Evolutionary conservation across 2,888 invertebrate genomes (phyloP), one percentile per base, ranked within the genome.

Genomic region (Cataglyphis cursor): DNA sequence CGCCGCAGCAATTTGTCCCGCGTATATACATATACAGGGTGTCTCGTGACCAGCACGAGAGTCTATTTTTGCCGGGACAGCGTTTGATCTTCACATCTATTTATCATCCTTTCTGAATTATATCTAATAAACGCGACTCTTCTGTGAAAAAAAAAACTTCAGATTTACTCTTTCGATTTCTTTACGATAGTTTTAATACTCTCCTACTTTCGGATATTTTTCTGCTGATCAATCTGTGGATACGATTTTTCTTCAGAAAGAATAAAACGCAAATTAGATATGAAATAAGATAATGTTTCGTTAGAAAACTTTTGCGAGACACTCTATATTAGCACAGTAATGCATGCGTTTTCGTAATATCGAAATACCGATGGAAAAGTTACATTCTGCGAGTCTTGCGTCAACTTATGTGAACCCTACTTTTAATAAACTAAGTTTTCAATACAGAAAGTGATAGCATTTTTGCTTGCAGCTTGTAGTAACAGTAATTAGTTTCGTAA

Each of bases 1-100:
- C 87, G 73, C 62, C 68, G 35, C 64, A 64, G 88, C 90, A 91
- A 92, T 92, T 91, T 91, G 91, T 92, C 91, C 83, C 76, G 84
- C 61, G 76, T 70, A 66, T 65, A 57, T 51, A 51, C 64, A 61
- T 51, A 24, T 78, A 64, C 76, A 10, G 41, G 54, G 57, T 81
- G 81, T 75, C 24, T 21, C 57, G 10, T 15, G 31, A 57, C 1
- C 38, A 38, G 41, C 35, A 64, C 75, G 12, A 38, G 28, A 66
- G 12, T 44, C 4, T 3, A 41, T 66, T 41, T 44, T 41, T 78
- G 41, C 6, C 18, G n/a, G 0, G 6, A 21, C 15, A 24, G 8
- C 21, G 57, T 68, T 68, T 59, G 35, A 68, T 68, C 21, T 41
- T 10, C 65, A 38, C 38, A 18, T 12, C n/a, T 8, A 41, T 41